phyloP scores from a whole-genome alignment of 2,113 vertebrate genomes.

The Thunnus maccoyii region DNA sequence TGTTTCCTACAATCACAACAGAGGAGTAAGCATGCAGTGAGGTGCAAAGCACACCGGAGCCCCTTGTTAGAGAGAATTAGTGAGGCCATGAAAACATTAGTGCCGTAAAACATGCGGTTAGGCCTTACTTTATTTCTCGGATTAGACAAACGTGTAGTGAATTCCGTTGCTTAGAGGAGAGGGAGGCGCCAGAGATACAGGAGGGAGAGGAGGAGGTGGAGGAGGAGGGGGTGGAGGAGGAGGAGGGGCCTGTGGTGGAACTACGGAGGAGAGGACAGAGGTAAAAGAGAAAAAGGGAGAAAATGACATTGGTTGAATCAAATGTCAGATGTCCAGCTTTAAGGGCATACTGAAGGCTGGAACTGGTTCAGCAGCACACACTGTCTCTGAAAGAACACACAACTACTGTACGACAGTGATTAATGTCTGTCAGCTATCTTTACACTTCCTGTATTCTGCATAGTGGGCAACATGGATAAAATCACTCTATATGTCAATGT shows the following conservation, averaged over 20 bases:
- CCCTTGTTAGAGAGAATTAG: constrained; percentile 54
- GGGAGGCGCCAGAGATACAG: constrained; percentile 78
- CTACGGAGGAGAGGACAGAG: constrained; percentile 88
- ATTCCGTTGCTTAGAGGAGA: constrained; percentile 96
- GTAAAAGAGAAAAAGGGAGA: constrained; percentile 57
- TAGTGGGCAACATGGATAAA: not conserved
- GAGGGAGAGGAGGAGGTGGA: constrained; percentile 88
- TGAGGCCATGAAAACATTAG: constrained; percentile 59
- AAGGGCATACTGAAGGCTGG: not conserved
- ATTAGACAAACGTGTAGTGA: constrained; percentile 99
- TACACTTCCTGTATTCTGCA: not conserved
- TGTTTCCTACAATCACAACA: constrained; percentile 66
- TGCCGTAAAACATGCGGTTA: constrained; percentile 81
- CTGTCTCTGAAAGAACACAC: not conserved
- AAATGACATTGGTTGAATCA: constrained; percentile 44
- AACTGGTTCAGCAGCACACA: not conserved
- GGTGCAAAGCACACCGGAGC: constrained; percentile 52
- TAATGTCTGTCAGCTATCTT: not conserved
- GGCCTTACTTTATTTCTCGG: constrained; percentile 91
- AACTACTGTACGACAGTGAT: not conserved
- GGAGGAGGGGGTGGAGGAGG: constrained; percentile 88
- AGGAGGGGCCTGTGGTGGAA: constrained; percentile 89
- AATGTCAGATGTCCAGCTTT: not conserved
- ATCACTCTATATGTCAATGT: not conserved
- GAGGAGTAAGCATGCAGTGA: constrained; percentile 56